These are phyloP conservation scores for Pagetopsis macropterus DNA, from an alignment of 2,797 vertebrate genomes.

Conservation along the genomic window DNA sequence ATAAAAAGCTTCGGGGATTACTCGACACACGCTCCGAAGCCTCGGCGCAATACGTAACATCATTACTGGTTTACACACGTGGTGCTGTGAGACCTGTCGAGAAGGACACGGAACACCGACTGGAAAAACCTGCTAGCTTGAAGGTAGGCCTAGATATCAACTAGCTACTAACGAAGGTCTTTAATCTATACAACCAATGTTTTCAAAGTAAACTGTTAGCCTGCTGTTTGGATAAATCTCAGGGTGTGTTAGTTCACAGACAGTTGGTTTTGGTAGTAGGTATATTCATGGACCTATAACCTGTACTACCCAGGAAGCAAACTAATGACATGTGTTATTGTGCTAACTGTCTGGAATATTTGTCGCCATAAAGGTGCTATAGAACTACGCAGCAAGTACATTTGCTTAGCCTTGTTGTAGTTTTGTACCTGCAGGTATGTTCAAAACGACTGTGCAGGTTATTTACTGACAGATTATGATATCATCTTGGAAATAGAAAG, in stretches of 20 bases:
- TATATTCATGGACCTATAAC: background rate
- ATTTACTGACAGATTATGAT: background rate
- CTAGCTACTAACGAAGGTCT: no score
- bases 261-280: background rate
- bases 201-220: no score
- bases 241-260: no score
- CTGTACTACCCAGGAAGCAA: background rate
- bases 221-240: no score
- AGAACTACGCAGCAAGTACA: background rate
- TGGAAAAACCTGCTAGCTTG: background rate
- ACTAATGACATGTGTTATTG: background rate
- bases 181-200: background rate
- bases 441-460: background rate
- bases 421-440: background rate
- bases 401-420: background rate
- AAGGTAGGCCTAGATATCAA: background rate
- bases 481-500: background rate
- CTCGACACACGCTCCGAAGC: no score
- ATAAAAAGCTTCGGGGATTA: no score
- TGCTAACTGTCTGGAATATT: no score
- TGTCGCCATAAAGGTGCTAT: background rate
- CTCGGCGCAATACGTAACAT: no score
- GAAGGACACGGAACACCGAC: background rate
- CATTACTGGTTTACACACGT: fast-evolving
- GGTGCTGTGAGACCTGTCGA: background rate